Conservation (phyloP, 2,113 vertebrate genomes). For the Oxygymnocypris stewartii region DNA sequence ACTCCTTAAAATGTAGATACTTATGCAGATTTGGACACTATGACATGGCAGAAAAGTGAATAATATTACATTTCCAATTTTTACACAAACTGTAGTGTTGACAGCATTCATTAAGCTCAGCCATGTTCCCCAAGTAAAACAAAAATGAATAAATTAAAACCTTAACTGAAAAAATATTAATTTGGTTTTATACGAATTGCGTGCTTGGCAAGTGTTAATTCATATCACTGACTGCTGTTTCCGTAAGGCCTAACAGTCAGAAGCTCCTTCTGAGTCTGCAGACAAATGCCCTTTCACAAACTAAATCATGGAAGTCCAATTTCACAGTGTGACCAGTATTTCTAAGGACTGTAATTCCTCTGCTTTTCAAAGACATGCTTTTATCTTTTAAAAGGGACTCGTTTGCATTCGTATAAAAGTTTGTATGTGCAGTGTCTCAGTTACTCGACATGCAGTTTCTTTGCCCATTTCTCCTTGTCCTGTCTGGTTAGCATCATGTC, state of each 20-base stretch:
- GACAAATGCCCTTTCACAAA: constrained; percentile 16
- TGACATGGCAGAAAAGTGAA: not conserved
- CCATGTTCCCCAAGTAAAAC: not conserved
- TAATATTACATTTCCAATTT: not conserved
- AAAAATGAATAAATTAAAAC: not conserved
- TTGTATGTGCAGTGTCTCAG: not conserved
- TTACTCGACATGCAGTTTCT: constrained; percentile 5
- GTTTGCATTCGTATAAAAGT: not conserved
- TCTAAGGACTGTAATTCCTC: not conserved
- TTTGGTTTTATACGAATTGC: not conserved
- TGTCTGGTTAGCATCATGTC: not conserved
- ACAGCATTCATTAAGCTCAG: not conserved
- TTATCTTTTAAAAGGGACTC: constrained; percentile 7
- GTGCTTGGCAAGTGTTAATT: not conserved
- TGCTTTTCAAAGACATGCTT: constrained; percentile 5
- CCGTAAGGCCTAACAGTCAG: not conserved
- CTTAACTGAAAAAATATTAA: not conserved
- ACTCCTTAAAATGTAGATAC: not conserved
- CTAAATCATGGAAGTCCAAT: constrained; percentile 12
- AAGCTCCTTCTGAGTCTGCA: not conserved
- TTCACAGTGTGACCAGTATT: not conserved
- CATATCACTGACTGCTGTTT: not conserved
- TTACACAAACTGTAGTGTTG: not conserved
- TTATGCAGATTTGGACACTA: not conserved
- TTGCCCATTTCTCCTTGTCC: not conserved